Evolutionary conservation across 92 coral and sea anemone genomes (phyloP).

Genomic region (Ricordea florida): DNA sequence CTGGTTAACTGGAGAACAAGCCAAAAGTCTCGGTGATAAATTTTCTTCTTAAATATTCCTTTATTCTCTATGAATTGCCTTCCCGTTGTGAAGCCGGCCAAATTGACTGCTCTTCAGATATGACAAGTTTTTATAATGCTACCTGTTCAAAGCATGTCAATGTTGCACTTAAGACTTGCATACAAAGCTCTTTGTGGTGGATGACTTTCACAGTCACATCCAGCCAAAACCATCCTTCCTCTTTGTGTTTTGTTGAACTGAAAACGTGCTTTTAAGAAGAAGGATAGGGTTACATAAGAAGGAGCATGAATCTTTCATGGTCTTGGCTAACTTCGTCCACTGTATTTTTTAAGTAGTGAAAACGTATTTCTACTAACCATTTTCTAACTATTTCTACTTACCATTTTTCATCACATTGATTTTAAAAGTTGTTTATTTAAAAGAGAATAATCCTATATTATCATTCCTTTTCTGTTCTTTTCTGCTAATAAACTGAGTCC

Average conservation of each 20-base stretch:
- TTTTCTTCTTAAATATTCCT: too few relatives aligned
- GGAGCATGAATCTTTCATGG: conserved; percentile 14
- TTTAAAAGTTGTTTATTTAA: background rate
- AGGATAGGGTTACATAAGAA: conserved; percentile 34
- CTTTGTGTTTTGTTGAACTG: conserved; percentile 35
- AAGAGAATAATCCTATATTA: too few relatives aligned
- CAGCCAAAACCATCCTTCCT: conserved; percentile 8
- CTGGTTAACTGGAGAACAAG: too few relatives aligned
- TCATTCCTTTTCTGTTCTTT: too few relatives aligned
- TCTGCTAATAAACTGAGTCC: too few relatives aligned
- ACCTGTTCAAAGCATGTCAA: too few relatives aligned
- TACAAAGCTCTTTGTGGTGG: too few relatives aligned
- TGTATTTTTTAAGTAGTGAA: conserved; percentile 25
- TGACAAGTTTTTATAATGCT: too few relatives aligned
- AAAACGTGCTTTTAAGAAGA: conserved; percentile 40
- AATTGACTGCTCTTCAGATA: too few relatives aligned
- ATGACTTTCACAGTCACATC: background rate
- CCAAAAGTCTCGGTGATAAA: too few relatives aligned
- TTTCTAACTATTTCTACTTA: conserved; percentile 7
- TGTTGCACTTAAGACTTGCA: conserved; percentile 8
- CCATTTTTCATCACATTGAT: background rate
- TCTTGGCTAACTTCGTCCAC: conserved; percentile 3
- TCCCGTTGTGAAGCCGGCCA: too few relatives aligned
- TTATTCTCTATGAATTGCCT: too few relatives aligned
- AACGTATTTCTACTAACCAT: conserved; percentile 24